phyloP scores from a whole-genome alignment of 2,113 vertebrate species.

The Ochotona curzoniae region DNA sequence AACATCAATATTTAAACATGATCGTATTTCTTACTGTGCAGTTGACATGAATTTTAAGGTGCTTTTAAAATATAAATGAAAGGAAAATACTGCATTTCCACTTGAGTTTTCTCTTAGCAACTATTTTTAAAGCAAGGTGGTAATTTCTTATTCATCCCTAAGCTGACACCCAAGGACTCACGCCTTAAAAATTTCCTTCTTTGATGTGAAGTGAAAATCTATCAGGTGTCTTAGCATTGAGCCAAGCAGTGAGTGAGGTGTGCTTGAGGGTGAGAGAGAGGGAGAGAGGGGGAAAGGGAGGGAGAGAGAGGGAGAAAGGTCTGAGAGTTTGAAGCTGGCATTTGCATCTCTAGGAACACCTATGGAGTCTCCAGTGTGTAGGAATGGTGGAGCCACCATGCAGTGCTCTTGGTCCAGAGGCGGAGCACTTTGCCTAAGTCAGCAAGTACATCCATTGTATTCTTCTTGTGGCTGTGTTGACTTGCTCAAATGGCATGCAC shows the following conservation, averaged over 20 bases:
- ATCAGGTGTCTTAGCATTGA: not conserved
- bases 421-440: not conserved
- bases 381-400: not conserved
- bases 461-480: not conserved
- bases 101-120: not conserved
- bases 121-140: not conserved
- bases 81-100: not conserved
- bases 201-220: not conserved
- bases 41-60: not conserved
- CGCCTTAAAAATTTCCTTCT: not conserved
- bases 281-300: not conserved
- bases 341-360: not conserved
- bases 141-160: not conserved
- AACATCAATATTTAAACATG: constrained; percentile 2
- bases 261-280: not conserved
- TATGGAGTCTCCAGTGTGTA: not conserved
- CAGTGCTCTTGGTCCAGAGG: not conserved
- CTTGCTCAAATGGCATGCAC: not conserved
- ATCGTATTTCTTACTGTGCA: not conserved
- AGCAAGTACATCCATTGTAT: not conserved
- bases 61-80: not conserved
- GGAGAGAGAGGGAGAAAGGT: not conserved
- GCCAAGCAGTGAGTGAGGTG: not conserved
- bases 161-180: not conserved
- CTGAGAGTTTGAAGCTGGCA: not conserved